Percentiles rank a stretch among this genome's conserved stretches.
Conservation (phyloP, 2,113 vertebrate genomes). For the Chaetura pelagica region DNA sequence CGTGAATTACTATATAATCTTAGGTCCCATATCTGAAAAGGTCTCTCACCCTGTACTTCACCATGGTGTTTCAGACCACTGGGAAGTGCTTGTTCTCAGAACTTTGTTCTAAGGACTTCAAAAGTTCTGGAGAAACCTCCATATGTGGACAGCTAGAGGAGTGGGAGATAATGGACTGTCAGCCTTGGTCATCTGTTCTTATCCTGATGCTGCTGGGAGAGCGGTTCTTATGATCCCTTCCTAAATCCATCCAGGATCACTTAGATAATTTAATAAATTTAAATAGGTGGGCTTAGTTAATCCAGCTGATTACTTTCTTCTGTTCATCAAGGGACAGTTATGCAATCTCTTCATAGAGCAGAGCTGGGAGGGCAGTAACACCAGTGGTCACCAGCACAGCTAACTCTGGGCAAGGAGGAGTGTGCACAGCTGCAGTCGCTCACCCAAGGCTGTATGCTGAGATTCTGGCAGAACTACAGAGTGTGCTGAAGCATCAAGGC, state of each 20-base stretch:
- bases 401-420: neutral
- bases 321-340: neutral
- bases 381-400: neutral
- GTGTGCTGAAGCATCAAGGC: neutral
- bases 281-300: neutral
- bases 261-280: neutral
- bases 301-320: neutral
- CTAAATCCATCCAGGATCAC: neutral
- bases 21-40: neutral
- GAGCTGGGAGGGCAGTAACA: neutral
- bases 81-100: neutral
- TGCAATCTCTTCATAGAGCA: neutral
- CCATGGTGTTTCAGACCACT: neutral
- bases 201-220: neutral
- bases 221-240: neutral
- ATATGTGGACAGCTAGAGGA: neutral
- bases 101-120: neutral
- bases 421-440: neutral
- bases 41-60: neutral
- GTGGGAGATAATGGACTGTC: neutral
- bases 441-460: neutral
- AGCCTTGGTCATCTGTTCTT: neutral
- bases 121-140: neutral
- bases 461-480: neutral
- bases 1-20: neutral